Conservation (phyloP, 2,888 invertebrate species). For the Timandra comae region DNA sequence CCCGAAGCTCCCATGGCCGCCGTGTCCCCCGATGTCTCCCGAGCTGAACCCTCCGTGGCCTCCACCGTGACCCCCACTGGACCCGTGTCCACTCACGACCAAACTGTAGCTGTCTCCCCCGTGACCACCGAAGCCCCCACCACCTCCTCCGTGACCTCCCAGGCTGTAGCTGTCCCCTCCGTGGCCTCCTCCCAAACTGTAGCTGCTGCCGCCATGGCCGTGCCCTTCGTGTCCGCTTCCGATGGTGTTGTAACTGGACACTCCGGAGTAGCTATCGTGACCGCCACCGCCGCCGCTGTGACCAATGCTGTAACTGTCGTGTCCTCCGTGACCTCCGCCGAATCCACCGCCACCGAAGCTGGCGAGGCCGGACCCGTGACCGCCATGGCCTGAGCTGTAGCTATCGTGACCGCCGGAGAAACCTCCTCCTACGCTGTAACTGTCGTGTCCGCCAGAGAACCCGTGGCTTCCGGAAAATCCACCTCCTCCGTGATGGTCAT, state of each 20-base stretch:
- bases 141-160: slow-evolving; percentile 21
- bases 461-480: slow-evolving; percentile 21
- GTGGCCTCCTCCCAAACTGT: slow-evolving; percentile 22
- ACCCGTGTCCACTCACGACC: slow-evolving; percentile 23
- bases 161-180: slow-evolving; percentile 17
- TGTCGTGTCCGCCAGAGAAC: slow-evolving; percentile 55
- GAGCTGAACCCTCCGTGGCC: slow-evolving; percentile 37
- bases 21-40: slow-evolving; percentile 35
- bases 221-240: slow-evolving; percentile 18
- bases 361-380: slow-evolving; percentile 5
- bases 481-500: slow-evolving; percentile 25
- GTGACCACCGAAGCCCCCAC: slow-evolving; percentile 26
- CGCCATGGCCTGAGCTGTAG: slow-evolving; percentile 12
- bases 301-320: slow-evolving; percentile 21
- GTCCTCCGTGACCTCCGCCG: slow-evolving; percentile 25
- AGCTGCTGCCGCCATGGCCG: slow-evolving; percentile 19
- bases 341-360: slow-evolving; percentile 24
- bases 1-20: slow-evolving; percentile 31
- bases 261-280: slow-evolving; percentile 21
- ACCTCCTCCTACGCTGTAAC: slow-evolving; percentile 19
- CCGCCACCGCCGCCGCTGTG: slow-evolving; percentile 24
- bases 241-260: slow-evolving; percentile 26
- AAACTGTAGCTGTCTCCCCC: slow-evolving; percentile 31
- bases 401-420: slow-evolving; percentile 23
- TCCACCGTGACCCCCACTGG: slow-evolving; percentile 33